phyloP scores from a whole-genome alignment of 2,888 invertebrate genomes.

The Ethmia dodecea region DNA sequence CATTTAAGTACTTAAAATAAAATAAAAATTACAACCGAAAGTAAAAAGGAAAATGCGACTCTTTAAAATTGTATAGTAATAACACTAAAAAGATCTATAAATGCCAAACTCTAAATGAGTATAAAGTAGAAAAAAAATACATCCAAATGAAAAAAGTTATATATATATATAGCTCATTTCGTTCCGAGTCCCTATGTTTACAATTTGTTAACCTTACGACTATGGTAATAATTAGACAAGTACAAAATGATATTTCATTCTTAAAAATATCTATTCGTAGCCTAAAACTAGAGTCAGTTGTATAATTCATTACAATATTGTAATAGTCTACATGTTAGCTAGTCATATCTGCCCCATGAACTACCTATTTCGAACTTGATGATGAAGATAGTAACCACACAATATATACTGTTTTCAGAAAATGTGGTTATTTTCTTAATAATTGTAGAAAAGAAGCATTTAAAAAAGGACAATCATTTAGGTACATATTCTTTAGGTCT shows the following conservation, averaged over 20 bases:
- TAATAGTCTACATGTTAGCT: constrained; percentile 54
- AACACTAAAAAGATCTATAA: constrained; percentile 73
- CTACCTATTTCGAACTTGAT: no score
- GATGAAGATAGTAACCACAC: no score
- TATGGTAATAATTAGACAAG: constrained; percentile 76
- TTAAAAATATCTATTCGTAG: constrained; percentile 67
- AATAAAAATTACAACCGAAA: constrained; percentile 28
- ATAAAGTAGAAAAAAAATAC: constrained; percentile 70
- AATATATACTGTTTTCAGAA: no score
- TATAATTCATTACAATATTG: constrained; percentile 59
- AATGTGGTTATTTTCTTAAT: no score
- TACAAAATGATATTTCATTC: constrained; percentile 75
- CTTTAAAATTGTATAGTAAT: constrained; percentile 59
- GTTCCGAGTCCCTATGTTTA: constrained; percentile 65
- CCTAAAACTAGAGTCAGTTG: constrained; percentile 73
- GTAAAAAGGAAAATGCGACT: constrained; percentile 32
- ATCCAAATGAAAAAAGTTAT: constrained; percentile 59
- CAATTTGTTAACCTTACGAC: constrained; percentile 70
- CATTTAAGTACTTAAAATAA: constrained; percentile 63
- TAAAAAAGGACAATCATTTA: no score
- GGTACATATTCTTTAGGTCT: no score
- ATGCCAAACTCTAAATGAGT: constrained; percentile 73
- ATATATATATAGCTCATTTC: constrained; percentile 63
- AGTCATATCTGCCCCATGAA: no score
- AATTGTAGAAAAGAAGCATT: no score